phyloP scores from a whole-genome alignment of 2,113 vertebrate species.

The Calidris pugnax region DNA sequence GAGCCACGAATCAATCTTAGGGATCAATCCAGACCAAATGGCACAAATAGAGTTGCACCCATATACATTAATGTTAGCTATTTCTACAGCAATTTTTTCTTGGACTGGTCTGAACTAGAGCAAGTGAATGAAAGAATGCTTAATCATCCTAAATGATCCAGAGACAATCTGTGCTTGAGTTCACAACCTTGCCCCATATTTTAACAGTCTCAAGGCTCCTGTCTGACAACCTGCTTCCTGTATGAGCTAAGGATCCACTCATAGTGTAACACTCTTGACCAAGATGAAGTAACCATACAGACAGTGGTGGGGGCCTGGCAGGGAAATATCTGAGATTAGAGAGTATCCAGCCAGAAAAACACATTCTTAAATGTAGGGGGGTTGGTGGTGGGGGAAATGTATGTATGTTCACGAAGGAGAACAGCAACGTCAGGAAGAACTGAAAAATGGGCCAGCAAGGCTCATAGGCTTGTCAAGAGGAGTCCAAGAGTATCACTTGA shows the following conservation, averaged over 20 bases:
- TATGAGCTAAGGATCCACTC: neutral
- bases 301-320: neutral
- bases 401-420: neutral
- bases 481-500: neutral
- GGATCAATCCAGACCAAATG: neutral
- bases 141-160: neutral
- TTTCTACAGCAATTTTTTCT: neutral
- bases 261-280: neutral
- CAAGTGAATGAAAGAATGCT: neutral
- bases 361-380: neutral
- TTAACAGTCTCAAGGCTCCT: neutral
- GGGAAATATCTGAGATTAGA: neutral
- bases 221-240: neutral
- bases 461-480: neutral
- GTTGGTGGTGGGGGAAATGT: rapidly evolving
- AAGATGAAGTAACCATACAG: neutral
- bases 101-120: neutral
- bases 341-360: neutral
- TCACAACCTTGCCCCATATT: neutral
- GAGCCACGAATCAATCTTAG: neutral
- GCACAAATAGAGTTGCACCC: neutral
- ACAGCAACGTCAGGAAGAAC: neutral
- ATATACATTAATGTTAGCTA: neutral
- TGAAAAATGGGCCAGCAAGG: neutral
- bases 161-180: neutral